These are phyloP conservation scores for Malurus elegans DNA, from an alignment of 2,113 vertebrate genomes.

Conservation along the genomic window DNA sequence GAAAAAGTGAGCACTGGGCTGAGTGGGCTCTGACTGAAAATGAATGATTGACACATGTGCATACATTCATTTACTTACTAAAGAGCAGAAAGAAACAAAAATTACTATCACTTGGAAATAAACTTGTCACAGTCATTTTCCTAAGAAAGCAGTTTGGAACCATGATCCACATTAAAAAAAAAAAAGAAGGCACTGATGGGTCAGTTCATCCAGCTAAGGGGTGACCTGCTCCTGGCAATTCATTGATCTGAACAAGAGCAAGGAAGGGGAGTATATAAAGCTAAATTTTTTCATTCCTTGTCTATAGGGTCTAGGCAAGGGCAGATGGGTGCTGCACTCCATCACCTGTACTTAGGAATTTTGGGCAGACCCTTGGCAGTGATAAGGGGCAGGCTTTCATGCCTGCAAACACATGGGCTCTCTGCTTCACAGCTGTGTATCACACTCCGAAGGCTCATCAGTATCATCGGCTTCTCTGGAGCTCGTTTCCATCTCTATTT, in stretches of 20 bases:
- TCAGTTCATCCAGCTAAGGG: neutral
- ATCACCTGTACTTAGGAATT: neutral
- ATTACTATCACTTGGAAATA: neutral
- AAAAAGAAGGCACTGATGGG: neutral
- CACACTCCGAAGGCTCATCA: conserved; percentile 43
- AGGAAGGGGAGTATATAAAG: neutral
- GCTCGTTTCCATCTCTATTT: conserved; percentile 33
- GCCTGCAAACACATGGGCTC: neutral
- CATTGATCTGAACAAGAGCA: neutral
- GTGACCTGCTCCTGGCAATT: neutral
- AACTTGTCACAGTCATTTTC: neutral
- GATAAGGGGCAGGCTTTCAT: neutral
- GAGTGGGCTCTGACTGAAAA: neutral
- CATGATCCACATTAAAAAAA: neutral
- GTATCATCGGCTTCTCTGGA: neutral
- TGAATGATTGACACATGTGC: accelerated
- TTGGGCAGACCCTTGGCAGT: neutral
- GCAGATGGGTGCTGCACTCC: neutral
- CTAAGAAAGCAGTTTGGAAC: neutral
- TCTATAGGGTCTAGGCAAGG: neutral
- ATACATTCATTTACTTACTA: neutral
- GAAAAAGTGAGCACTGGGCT: neutral
- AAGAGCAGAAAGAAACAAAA: neutral
- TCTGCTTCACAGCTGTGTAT: conserved; percentile 65
- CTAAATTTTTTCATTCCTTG: neutral